Conservation (phyloP, 2,797 vertebrate species). For the Hyperoplus immaculatus region DNA sequence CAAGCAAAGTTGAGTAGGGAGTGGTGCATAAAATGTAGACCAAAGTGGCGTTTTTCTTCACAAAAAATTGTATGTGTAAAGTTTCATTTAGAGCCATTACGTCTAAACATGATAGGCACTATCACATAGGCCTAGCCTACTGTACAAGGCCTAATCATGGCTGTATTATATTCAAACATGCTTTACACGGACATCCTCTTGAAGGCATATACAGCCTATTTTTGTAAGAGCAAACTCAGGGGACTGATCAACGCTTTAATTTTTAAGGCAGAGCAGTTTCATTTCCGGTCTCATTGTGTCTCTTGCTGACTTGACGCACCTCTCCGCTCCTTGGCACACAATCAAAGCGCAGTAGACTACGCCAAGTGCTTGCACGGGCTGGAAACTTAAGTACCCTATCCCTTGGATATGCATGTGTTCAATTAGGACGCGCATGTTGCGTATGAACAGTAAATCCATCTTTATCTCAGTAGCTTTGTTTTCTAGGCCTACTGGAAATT, state of each 20-base stretch:
- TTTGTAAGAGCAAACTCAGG: not conserved
- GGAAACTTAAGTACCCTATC: conserved; percentile 14
- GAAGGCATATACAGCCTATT: rapidly evolving
- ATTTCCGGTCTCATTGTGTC: conserved; percentile 53
- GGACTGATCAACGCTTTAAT: conserved; percentile 36
- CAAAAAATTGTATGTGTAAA: not conserved
- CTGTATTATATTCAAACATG: not conserved
- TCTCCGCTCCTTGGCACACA: conserved; percentile 62
- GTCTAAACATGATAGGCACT: not conserved
- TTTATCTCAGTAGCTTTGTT: not conserved
- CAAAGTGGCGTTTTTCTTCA: not conserved
- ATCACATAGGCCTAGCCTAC: not conserved
- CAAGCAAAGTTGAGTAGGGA: not conserved
- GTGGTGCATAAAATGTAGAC: not conserved
- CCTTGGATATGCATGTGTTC: conserved; percentile 24
- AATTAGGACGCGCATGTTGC: not conserved
- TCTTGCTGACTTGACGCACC: conserved; percentile 40
- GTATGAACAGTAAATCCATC: not conserved
- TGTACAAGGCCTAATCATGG: not conserved
- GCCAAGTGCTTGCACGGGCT: conserved; percentile 46
- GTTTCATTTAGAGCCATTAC: not conserved
- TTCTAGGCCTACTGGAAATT: conserved; percentile 25
- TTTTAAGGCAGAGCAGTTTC: conserved; percentile 30
- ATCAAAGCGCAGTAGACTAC: conserved; percentile 32
- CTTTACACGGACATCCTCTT: not conserved